These are phyloP conservation scores for Elachura formosa DNA, from an alignment of 2,113 vertebrate genomes.

Conservation along the genomic window DNA sequence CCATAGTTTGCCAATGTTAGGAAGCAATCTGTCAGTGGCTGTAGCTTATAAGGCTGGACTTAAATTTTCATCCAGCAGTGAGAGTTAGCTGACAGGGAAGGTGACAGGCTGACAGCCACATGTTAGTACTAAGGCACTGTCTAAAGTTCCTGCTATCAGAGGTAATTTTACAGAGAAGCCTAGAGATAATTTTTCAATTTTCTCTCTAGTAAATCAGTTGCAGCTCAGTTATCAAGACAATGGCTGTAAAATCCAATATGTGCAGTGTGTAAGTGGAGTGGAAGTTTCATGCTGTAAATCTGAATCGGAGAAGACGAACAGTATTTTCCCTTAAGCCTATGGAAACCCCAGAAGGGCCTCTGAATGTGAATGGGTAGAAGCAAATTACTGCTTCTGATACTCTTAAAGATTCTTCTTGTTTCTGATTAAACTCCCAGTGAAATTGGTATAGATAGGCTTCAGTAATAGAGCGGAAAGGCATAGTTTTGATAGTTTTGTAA, in stretches of 20 bases:
- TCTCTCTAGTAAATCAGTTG: conserved; percentile 56
- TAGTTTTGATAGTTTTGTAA: too few species aligned
- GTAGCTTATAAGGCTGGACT: not conserved
- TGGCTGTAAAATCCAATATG: not conserved
- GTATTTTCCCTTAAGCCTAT: not conserved
- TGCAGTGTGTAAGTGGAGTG: not conserved
- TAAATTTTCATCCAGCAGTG: not conserved
- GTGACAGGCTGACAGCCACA: conserved; percentile 6
- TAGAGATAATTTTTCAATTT: conserved; percentile 63
- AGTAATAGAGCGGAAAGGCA: not conserved
- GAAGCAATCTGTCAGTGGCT: not conserved
- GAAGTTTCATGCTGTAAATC: not conserved
- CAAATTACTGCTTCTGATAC: not conserved
- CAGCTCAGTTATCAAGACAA: conserved; percentile 56
- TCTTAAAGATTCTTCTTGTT: not conserved
- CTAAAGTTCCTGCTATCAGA: conserved; percentile 48
- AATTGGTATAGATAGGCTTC: not conserved
- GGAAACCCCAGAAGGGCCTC: not conserved
- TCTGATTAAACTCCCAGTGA: not conserved
- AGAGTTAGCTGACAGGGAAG: not conserved
- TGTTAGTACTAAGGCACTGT: conserved; percentile 6
- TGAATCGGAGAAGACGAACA: not conserved
- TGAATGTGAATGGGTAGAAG: not conserved
- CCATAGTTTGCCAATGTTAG: not conserved
- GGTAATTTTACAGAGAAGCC: conserved; percentile 51